Evolutionary conservation across 2,797 vertebrate species (phyloP).

Genomic region (Trachurus trachurus): DNA sequence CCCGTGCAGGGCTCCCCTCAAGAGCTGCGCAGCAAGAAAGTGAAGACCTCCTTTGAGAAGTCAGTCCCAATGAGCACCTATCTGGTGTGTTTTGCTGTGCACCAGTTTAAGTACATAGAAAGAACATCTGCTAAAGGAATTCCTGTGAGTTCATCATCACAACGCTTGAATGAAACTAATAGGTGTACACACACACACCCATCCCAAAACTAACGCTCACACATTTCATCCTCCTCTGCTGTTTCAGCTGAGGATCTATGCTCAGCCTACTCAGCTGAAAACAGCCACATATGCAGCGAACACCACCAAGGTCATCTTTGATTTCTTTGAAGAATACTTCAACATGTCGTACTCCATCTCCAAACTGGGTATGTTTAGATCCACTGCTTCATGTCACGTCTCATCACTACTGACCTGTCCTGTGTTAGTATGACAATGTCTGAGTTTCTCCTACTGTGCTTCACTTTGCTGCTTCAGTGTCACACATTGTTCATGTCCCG

Average conservation of each 20-base stretch:
- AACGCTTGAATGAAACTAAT: not conserved
- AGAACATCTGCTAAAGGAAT: slow-evolving; percentile 79
- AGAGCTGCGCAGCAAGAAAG: slow-evolving; percentile 66
- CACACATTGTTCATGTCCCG: not conserved
- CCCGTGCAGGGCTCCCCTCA: slow-evolving; percentile 65
- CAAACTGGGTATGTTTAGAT: slow-evolving; percentile 89
- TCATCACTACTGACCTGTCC: not conserved
- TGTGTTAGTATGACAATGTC: not conserved
- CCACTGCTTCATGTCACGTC: not conserved
- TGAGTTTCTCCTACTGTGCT: not conserved
- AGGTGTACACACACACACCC: not conserved
- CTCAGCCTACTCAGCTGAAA: slow-evolving; percentile 88
- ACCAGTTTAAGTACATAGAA: slow-evolving; percentile 85
- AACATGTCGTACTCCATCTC: slow-evolving; percentile 91
- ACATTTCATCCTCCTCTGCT: slow-evolving; percentile 16
- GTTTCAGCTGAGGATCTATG: slow-evolving; percentile 92
- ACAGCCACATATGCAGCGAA: slow-evolving; percentile 92
- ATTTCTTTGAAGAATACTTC: slow-evolving; percentile 96
- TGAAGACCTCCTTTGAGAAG: slow-evolving; percentile 86
- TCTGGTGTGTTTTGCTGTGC: slow-evolving; percentile 96
- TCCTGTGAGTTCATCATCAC: slow-evolving; percentile 87
- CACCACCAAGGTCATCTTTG: slow-evolving; percentile 89
- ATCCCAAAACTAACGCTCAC: not conserved
- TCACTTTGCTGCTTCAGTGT: not conserved
- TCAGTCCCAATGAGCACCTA: slow-evolving; percentile 98